phyloP scores from a whole-genome alignment of 1,140 invertebrate species.

The Neodiprion fabricii region DNA sequence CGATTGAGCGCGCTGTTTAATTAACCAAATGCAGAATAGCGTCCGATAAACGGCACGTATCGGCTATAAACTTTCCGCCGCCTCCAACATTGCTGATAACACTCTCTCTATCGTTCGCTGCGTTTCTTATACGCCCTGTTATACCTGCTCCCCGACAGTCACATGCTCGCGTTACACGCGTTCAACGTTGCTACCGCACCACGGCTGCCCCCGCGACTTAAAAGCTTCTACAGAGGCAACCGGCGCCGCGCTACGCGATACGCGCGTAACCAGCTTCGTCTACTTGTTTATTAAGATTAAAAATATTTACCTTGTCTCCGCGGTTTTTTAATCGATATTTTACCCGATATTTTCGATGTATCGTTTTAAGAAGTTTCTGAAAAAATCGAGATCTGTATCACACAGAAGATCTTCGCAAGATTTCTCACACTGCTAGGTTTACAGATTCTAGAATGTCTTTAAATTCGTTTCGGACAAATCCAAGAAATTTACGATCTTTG shows the following conservation, averaged over 20 bases:
- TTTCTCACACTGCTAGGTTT: too few relatives aligned
- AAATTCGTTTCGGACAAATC: too few relatives aligned
- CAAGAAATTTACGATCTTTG: too few relatives aligned
- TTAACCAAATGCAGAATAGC: constrained; percentile 44
- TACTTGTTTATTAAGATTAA: neutral
- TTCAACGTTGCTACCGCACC: neutral
- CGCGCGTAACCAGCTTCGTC: neutral
- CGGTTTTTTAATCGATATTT: neutral
- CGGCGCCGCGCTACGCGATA: neutral
- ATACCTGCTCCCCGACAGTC: constrained; percentile 28
- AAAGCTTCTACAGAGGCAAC: neutral
- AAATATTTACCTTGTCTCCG: neutral
- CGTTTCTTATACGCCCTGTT: constrained; percentile 33
- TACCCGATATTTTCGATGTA: too few relatives aligned
- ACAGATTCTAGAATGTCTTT: too few relatives aligned
- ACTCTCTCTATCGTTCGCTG: constrained; percentile 38
- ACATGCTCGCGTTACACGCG: too few relatives aligned
- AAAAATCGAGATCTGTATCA: too few relatives aligned
- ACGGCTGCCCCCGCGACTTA: neutral
- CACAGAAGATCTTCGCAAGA: too few relatives aligned
- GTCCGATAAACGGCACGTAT: constrained; percentile 45
- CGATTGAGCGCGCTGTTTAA: constrained; percentile 38
- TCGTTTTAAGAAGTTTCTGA: too few relatives aligned
- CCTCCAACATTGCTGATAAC: constrained; percentile 45
- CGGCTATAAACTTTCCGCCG: constrained; percentile 43